These are phyloP conservation scores for Watsonalla cultraria DNA, from an alignment of 2,888 invertebrate species.

Conservation along the genomic window DNA sequence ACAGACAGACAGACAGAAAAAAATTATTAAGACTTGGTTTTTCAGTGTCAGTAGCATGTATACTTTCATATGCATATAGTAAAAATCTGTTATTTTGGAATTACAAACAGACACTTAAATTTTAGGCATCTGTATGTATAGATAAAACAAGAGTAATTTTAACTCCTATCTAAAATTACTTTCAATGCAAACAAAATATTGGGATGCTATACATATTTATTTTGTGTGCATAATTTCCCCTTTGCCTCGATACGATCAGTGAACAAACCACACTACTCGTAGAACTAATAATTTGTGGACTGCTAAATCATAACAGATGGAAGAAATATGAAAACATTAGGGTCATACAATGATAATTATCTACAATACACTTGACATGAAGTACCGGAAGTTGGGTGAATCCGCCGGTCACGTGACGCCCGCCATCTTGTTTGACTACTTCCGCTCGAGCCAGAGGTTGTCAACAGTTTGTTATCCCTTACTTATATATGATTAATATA, in stretches of 20 bases:
- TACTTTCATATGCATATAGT: too few relatives aligned
- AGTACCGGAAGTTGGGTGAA: conserved; percentile 72
- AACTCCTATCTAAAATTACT: too few relatives aligned
- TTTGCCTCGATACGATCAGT: not conserved
- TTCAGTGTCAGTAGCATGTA: too few relatives aligned
- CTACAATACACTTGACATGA: conserved; percentile 69
- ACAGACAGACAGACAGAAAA: too few relatives aligned
- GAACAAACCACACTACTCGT: conserved; percentile 1
- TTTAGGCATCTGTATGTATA: too few relatives aligned
- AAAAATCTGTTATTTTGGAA: too few relatives aligned
- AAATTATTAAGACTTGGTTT: too few relatives aligned
- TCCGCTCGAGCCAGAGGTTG: conserved; percentile 58
- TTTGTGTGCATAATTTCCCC: not conserved
- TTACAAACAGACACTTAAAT: too few relatives aligned
- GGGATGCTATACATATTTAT: too few relatives aligned
- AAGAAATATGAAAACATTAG: conserved; percentile 47
- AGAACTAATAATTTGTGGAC: conserved; percentile 2
- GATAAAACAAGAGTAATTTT: too few relatives aligned
- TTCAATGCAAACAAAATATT: too few relatives aligned
- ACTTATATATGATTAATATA: conserved; percentile 4
- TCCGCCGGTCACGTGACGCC: conserved; percentile 69
- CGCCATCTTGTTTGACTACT: conserved; percentile 74
- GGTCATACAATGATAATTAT: conserved; percentile 62
- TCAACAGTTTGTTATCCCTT: conserved; percentile 43
- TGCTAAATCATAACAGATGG: conserved; percentile 66